phyloP scores from a whole-genome alignment of 2,888 invertebrate genomes.

The Elgonia sp. region DNA sequence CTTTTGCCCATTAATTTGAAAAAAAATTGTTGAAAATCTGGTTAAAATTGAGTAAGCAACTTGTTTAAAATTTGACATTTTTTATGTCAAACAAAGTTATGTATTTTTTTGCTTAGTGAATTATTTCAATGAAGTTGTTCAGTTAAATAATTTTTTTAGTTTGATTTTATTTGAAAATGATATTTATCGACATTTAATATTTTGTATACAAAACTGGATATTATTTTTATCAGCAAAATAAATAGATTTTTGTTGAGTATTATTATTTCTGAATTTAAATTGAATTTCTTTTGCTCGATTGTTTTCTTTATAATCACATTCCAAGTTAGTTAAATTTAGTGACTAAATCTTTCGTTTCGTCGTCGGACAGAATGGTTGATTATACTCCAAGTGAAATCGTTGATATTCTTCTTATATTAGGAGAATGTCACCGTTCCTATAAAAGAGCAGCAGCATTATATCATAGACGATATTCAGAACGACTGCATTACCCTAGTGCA shows the following conservation, averaged over 20 bases:
- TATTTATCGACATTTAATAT: no score
- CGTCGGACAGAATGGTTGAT: slow-evolving; percentile 7
- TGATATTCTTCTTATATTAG: slow-evolving; percentile 56
- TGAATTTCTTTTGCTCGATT: neutral
- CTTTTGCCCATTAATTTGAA: no score
- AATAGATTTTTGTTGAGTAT: neutral
- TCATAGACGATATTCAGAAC: slow-evolving; percentile 50
- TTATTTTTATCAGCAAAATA: neutral
- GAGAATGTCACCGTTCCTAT: slow-evolving; percentile 47
- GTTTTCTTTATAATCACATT: neutral
- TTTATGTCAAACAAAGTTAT: no score
- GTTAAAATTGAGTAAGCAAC: no score
- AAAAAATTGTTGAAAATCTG: no score
- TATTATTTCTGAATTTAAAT: slow-evolving; percentile 10
- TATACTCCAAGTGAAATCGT: slow-evolving; percentile 51
- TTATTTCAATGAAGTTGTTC: no score
- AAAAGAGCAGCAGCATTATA: slow-evolving; percentile 47
- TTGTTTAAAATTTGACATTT: no score
- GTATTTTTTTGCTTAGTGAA: no score
- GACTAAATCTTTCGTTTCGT: neutral
- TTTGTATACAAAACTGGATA: no score
- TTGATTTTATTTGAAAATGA: no score
- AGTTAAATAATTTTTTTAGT: no score
- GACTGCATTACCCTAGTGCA: slow-evolving; percentile 44
- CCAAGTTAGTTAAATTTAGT: neutral